These are phyloP conservation scores for Nymphalis urticae DNA, from an alignment of 2,888 invertebrate species.

Conservation along the genomic window DNA sequence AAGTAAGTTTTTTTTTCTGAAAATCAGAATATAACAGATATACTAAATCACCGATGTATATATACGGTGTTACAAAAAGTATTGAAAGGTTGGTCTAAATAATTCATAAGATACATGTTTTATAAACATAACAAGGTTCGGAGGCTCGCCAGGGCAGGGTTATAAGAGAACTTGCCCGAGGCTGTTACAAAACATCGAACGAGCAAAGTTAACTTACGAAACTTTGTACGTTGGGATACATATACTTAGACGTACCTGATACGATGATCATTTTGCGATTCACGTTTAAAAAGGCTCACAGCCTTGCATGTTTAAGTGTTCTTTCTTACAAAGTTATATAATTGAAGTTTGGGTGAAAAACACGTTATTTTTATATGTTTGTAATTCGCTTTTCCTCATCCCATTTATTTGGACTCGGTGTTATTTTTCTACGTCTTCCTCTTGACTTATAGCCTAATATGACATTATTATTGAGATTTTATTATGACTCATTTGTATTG, in stretches of 20 bases:
- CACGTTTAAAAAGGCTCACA: background rate
- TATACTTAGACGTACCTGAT: conserved; percentile 24
- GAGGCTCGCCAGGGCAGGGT: conserved; percentile 31
- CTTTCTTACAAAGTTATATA: too few species aligned
- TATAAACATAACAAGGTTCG: conserved; percentile 21
- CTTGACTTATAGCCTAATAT: too few species aligned
- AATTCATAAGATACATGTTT: conserved; percentile 26
- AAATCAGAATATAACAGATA: too few species aligned
- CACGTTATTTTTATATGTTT: too few species aligned
- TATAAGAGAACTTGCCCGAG: conserved; percentile 35
- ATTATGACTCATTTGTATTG: conserved; percentile 44
- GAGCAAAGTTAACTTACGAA: conserved; percentile 46
- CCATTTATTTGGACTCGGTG: background rate
- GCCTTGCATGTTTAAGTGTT: background rate
- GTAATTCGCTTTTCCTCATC: background rate
- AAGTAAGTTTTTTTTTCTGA: too few species aligned
- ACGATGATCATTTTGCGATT: background rate
- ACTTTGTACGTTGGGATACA: conserved; percentile 40
- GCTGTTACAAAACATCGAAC: conserved; percentile 41
- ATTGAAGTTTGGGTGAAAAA: too few species aligned
- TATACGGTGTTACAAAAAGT: background rate
- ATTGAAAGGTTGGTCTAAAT: conserved; percentile 18
- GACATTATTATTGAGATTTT: too few species aligned
- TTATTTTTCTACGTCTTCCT: too few species aligned
- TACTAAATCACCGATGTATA: background rate